Evolutionary conservation across 2,113 vertebrate genomes (phyloP).

Genomic region (Thalassarche chlororhynchos): DNA sequence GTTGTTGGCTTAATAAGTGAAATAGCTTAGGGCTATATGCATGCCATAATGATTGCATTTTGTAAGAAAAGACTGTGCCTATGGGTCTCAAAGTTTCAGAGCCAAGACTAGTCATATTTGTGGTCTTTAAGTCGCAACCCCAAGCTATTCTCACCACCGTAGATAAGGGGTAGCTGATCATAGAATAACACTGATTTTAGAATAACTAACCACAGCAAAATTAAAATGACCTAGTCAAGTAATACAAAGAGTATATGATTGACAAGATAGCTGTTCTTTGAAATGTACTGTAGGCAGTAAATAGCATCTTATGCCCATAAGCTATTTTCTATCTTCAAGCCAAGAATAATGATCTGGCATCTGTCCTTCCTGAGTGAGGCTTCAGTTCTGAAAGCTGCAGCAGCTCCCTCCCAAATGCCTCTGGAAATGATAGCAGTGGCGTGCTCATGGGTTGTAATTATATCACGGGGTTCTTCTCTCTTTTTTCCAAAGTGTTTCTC

Average conservation of each 20-base stretch:
- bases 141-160: constrained; percentile 3
- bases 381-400: neutral
- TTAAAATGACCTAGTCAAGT: constrained; percentile 36
- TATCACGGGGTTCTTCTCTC: neutral
- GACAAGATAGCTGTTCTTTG: constrained; percentile 62
- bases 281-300: constrained; percentile 25
- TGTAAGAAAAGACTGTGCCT: constrained; percentile 50
- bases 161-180: constrained; percentile 58
- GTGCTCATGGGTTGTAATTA: neutral
- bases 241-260: constrained; percentile 31
- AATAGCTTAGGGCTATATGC: constrained; percentile 55
- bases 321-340: constrained; percentile 46
- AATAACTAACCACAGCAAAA: constrained; percentile 53
- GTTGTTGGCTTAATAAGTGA: constrained; percentile 65
- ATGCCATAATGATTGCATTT: constrained; percentile 68
- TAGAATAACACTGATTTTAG: constrained; percentile 28
- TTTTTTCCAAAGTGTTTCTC: neutral
- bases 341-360: constrained; percentile 64
- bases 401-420: neutral
- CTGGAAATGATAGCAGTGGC: neutral
- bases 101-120: constrained; percentile 63
- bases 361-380: neutral
- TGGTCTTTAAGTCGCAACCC: constrained; percentile 40
- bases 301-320: constrained; percentile 35
- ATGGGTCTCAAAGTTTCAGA: constrained; percentile 35